Conservation (phyloP, 2,113 vertebrate genomes). For the Poicephalus meyeri region DNA sequence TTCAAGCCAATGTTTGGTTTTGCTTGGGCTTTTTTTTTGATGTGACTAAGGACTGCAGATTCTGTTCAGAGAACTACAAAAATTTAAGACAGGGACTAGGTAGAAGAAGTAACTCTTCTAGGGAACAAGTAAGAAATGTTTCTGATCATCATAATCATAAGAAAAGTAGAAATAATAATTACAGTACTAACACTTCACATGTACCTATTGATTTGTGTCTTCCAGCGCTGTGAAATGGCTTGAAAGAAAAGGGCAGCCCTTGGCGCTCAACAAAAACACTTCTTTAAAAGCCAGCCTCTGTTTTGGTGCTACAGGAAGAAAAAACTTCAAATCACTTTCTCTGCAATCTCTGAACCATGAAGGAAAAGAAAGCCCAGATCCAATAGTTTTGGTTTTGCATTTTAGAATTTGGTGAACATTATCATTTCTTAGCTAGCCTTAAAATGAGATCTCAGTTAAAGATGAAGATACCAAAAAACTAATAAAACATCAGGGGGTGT, state of each 20-base stretch:
- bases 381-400: not conserved
- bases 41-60: not conserved
- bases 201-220: not conserved
- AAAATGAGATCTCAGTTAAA: not conserved
- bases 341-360: not conserved
- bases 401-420: not conserved
- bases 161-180: not conserved
- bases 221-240: not conserved
- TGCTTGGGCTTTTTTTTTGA: not conserved
- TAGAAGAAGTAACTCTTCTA: not conserved
- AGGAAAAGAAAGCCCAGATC: not conserved
- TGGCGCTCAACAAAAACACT: not conserved
- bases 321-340: not conserved
- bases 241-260: not conserved
- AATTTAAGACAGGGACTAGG: not conserved
- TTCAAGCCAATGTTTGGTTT: not conserved
- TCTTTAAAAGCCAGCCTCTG: not conserved
- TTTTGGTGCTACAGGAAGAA: not conserved
- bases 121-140: not conserved
- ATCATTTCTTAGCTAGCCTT: not conserved
- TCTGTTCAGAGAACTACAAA: not conserved
- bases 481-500: not conserved
- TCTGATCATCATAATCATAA: not conserved
- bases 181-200: not conserved
- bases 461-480: not conserved